phyloP scores from a whole-genome alignment of 2,888 invertebrate species.

The Drosophila pegasa region DNA sequence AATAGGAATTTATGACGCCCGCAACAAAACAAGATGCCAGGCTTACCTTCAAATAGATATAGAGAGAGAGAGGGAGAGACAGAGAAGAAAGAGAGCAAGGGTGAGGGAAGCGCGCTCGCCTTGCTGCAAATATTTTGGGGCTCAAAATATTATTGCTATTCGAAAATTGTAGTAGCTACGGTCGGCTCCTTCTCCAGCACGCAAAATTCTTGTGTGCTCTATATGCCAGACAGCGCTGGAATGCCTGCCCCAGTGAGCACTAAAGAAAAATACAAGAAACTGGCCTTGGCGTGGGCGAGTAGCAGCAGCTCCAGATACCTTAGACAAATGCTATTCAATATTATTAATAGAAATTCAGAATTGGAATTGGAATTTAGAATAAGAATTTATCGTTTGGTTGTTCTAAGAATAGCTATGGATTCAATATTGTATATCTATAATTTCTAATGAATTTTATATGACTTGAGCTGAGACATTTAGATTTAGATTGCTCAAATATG shows the following conservation, averaged over 20 bases:
- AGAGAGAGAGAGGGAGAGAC: not conserved
- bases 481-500: no score
- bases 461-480: no score
- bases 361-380: not conserved
- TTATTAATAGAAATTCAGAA: not conserved
- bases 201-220: constrained; percentile 54
- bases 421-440: no score
- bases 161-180: constrained; percentile 62
- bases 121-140: constrained; percentile 51
- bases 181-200: constrained; percentile 15
- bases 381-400: no score
- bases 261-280: constrained; percentile 8
- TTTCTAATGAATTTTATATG: no score
- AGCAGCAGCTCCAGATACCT: not conserved
- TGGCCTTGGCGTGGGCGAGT: fast-evolving
- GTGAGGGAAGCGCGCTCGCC: not conserved
- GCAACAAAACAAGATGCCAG: constrained; percentile 22
- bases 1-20: constrained; percentile 76
- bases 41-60: constrained; percentile 34
- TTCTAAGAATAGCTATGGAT: no score
- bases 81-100: not conserved
- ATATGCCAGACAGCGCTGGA: constrained; percentile 37
- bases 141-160: constrained; percentile 79
- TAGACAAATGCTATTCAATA: not conserved
- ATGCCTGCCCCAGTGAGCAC: constrained; percentile 31